Base-by-base conservation (phyloP, 2,113 vertebrate genomes). In the Gadus macrocephalus region DNA sequence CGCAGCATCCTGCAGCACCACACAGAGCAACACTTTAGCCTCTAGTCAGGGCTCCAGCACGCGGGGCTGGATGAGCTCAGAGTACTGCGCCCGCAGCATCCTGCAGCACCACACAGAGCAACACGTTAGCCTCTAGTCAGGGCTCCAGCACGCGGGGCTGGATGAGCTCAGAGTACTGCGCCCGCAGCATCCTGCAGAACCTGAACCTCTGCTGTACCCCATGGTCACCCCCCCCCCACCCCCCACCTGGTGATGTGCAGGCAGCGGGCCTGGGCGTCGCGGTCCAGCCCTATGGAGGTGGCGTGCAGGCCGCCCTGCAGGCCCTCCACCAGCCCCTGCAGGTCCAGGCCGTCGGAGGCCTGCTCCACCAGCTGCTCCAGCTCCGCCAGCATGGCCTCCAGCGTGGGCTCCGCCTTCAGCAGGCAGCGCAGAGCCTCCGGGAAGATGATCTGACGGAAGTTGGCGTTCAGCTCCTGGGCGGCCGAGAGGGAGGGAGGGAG, bases 361-460 rank as follows among this genome's bases (percentile, higher is more conserved):
- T 98, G 97, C 75, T 99, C 97, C 64, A 99, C 95, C 3, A 99
- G 93, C 71, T 73, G 89, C 80, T 98, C 96, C 70, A 99, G 78
- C 55, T 99, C 97, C 3, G 90, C 87, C 70, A 99, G 87, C 97
- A 99, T 98, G 72, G 87, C 89, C 87, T 98, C 95, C 84, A 99
- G 91, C 0, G 96, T 99, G 71, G 93, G 93, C 72, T 99, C 97
- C 27, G 94, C 97, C 83, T 98, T 98, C 77, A 98, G 92, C 85
- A 98, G 93, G 68, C 96, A 99, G 70, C 96, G 91, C 49, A 99
- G 92, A 0, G 97, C 96, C 88, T 99, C 97, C 4, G 97, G 97
- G 64, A 98, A 98, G 88, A 99, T 99, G 76, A 99, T 99, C 93
- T 99, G 97, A 67, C 94, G 93, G 88, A 99, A 99, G 89, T 99